Evolutionary conservation across 2,888 invertebrate species (phyloP), one percentile per base, ranked within the genome.

Genomic region (Dasysyrphus tricinctus): DNA sequence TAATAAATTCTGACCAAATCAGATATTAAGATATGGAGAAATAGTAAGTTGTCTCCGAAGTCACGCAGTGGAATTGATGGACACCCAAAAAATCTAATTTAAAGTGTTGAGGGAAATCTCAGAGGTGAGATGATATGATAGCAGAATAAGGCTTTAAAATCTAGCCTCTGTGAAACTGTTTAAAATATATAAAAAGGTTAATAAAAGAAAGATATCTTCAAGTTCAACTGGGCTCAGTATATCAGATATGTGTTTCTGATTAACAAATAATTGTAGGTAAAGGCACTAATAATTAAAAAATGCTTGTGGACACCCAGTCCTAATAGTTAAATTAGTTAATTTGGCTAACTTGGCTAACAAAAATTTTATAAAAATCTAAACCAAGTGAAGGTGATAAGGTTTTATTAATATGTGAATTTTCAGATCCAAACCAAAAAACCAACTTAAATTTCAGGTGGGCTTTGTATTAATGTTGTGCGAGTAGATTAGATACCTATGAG

Each of bases 361-460:
- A 16, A 16, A 37, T n/a, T 32, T 19, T 29, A 12, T 2, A 16
- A 14, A 39, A 7, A 37, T 19, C 39, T 12, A 12, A 14, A 0
- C 39, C 32, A 49, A 65, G 16, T 34, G 8, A 67, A 7, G 37
- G 12, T 11, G 11, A 32, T 61, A 29, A 11, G 14, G 14, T 32
- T 34, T 65, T 9, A 29, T 9, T 12, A 5, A 44, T 16, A 34
- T 34, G 34, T 65, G 8, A 19, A 19, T 44, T 63, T 8, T 63
- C 42, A 47, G 63, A 32, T 47, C 32, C 29, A 49, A 44, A 24
- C 24, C 12, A 6, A 51, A 37, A 54, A 44, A 32, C 7, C 37
- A 74, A 67, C 32, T 32, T 44, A 83, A 63, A 11, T 70, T 67
- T 72, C 37, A 80, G 84, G 80, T 80, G 84, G 84, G 80, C 59